phyloP scores from a whole-genome alignment of 2,888 invertebrate species.

The Sminthurides aquaticus region DNA sequence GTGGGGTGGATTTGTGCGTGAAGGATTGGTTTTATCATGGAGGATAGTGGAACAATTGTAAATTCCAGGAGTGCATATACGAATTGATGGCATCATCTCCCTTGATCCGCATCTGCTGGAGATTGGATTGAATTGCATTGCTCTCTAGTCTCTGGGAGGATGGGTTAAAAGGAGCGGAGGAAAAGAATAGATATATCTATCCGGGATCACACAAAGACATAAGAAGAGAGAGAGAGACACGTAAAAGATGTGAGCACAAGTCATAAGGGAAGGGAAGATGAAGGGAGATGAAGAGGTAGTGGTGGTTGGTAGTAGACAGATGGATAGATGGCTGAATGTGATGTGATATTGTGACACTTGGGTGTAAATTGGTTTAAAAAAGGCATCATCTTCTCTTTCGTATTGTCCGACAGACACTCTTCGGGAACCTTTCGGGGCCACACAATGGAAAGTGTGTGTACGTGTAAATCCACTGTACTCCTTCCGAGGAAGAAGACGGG shows the following conservation, averaged over 20 bases:
- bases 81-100: no score
- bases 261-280: no score
- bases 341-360: conserved; percentile 22
- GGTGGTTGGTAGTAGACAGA: background rate
- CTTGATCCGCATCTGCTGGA: no score
- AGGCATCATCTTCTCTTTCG: conserved; percentile 7
- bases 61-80: conserved; percentile 18
- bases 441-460: no score
- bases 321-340: conserved; percentile 1
- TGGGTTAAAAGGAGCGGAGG: background rate
- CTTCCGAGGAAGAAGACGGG: background rate
- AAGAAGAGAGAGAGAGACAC: no score
- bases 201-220: no score
- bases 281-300: background rate
- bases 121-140: background rate
- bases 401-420: background rate
- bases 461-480: no score
- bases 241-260: no score
- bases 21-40: background rate
- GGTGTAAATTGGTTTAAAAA: conserved; percentile 23
- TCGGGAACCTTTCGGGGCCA: background rate
- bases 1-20: no score
- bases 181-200: background rate
- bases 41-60: conserved; percentile 8
- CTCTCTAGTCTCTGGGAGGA: background rate